Base-by-base conservation (phyloP, 2,113 vertebrate species). In the Neodon shergylaensis region DNA sequence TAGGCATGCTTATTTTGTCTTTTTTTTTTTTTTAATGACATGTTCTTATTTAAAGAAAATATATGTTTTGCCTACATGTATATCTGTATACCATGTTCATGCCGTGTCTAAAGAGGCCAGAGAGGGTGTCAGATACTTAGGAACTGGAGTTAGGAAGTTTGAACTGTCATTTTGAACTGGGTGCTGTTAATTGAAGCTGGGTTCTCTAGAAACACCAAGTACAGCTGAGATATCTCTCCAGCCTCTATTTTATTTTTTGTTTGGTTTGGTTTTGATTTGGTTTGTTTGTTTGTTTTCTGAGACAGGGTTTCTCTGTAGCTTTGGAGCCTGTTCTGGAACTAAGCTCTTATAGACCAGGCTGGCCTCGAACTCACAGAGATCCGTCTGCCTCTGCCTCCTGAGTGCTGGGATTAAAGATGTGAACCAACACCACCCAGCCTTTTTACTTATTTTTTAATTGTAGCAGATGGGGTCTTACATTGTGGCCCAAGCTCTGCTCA, bases 1-100 rank as follows among this genome's bases (percentile, higher is more conserved):
- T 99, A 98, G 96, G 98, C 97, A 86, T 96, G 47, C 12, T 49
- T 47, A 66, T 66, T 85, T 85, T n/a, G 28, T 47, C 61, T 68
- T 17, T 49, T 66, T 19, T 79, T 79, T 49, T 33, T 52, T 58
- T 63, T 61, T 28, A 9, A 42, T 39, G 82, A 42, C n/a, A 31
- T 84, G 26, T 84, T 65, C 26, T 84, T 84, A 84, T 65, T 42
- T 84, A 31, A 65, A 65, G 12, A 84, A 31, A 42, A 31, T 83
- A 58, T 63, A 24, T 83, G 26, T 44, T 84, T 44, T 84, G 26
- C 58, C n/a, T 65, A 39, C 54, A 17, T 63, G n/a, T 83, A 5
- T 83, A 39, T 42, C n/a, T 83, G 24, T 44, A 61, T 42, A 65
- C 39, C 82, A 65, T 17, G 39, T 65, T 65, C 7, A 83, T 63